Conservation (phyloP, 2,797 vertebrate species). For the Catamblyrhynchus diadema region DNA sequence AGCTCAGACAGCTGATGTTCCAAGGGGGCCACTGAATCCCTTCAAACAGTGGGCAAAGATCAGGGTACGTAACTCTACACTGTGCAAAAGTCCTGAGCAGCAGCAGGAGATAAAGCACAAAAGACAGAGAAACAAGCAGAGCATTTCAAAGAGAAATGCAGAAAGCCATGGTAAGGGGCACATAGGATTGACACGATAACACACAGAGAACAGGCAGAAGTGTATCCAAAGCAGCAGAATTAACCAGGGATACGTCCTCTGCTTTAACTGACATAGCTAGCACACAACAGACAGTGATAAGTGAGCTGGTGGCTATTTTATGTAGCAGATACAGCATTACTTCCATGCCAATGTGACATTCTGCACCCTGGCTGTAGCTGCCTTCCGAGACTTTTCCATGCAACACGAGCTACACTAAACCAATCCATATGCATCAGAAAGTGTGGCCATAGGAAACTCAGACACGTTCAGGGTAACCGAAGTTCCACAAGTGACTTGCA, state of each 20-base stretch:
- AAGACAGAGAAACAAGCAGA: neutral
- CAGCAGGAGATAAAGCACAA: neutral
- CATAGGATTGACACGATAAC: rapidly evolving
- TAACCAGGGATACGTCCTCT: neutral
- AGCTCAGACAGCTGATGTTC: neutral
- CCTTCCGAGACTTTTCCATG: neutral
- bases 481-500: neutral
- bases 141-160: neutral
- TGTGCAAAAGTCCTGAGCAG: neutral
- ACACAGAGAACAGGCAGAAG: neutral
- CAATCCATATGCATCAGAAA: neutral
- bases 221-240: neutral
- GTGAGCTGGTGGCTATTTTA: neutral
- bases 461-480: neutral
- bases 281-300: neutral
- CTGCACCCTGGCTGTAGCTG: neutral
- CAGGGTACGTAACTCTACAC: neutral
- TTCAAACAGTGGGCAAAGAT: neutral
- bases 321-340: neutral
- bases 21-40: neutral
- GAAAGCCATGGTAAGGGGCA: neutral
- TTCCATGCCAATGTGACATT: neutral
- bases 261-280: neutral
- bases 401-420: neutral
- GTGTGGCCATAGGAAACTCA: neutral